A percentile compares a stretch with the other conserved stretches of the same genome.
These are phyloP conservation scores for Herpetotheres cachinnans DNA, from an alignment of 2,113 vertebrate species.

Conservation along the genomic window DNA sequence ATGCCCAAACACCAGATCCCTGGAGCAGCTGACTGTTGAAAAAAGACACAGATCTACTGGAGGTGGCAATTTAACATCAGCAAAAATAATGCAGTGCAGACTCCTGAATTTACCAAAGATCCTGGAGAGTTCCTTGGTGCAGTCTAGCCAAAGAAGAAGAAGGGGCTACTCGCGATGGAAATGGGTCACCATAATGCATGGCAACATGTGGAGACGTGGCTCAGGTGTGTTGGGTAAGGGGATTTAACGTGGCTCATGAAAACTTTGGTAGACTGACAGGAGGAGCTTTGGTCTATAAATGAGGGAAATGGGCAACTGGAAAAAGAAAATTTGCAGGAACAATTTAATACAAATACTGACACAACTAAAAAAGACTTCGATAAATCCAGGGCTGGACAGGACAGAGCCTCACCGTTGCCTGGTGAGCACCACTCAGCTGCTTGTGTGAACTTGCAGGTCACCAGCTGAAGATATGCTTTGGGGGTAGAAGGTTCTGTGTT, in stretches of 20 bases:
- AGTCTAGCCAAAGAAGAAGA: neutral
- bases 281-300: neutral
- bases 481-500: neutral
- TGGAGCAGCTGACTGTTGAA: neutral
- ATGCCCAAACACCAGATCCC: neutral
- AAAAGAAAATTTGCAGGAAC: neutral
- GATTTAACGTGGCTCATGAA: rapidly evolving
- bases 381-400: neutral
- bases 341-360: neutral
- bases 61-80: neutral
- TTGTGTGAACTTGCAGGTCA: neutral
- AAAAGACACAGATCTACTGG: neutral
- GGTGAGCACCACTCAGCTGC: neutral
- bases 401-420: neutral
- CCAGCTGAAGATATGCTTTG: neutral
- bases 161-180: neutral
- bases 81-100: neutral
- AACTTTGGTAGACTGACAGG: neutral
- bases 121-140: neutral
- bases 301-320: rapidly evolving
- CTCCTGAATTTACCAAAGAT: neutral
- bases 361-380: neutral
- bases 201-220: rapidly evolving
- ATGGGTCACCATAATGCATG: too few relatives aligned
- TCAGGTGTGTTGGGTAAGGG: neutral